These are phyloP conservation scores for Selenia dentaria DNA, from an alignment of 2,888 invertebrate species.

Conservation along the genomic window DNA sequence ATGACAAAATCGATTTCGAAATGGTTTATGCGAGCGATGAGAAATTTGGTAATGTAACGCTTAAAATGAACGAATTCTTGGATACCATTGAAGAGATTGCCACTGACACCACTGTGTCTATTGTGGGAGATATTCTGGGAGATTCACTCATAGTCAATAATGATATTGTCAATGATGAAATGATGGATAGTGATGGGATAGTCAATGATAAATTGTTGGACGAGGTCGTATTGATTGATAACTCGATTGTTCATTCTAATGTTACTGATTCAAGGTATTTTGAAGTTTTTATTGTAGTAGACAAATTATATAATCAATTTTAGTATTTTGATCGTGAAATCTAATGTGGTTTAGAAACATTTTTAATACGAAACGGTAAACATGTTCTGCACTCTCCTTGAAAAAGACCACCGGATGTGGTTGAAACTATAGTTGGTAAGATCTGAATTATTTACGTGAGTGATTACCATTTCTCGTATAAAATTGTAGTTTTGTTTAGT, in stretches of 20 bases:
- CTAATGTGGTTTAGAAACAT: no score
- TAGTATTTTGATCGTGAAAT: no score
- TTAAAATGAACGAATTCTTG: constrained; percentile 50
- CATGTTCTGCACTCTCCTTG: no score
- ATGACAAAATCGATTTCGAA: constrained; percentile 59
- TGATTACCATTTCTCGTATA: no score
- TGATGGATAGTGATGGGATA: constrained; percentile 48
- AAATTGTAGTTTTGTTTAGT: no score
- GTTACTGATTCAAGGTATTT: constrained; percentile 45
- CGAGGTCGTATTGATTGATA: constrained; percentile 20
- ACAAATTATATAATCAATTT: no score
- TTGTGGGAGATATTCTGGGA: constrained; percentile 36
- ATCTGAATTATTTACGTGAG: no score
- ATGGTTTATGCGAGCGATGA: constrained; percentile 49
- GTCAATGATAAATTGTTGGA: constrained; percentile 44
- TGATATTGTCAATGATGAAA: constrained; percentile 16
- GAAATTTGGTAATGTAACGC: constrained; percentile 29
- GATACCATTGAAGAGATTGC: constrained; percentile 62
- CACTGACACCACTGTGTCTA: constrained; percentile 38
- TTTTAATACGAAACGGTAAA: no score
- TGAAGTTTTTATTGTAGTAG: not conserved
- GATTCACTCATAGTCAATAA: constrained; percentile 47
- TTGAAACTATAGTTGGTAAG: no score
- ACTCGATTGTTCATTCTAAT: constrained; percentile 28
- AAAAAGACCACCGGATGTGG: no score